A percentile compares a stretch with the other conserved stretches of the same genome.
These are phyloP conservation scores for Machimus atricapillus DNA, from an alignment of 2,888 invertebrate species.

Conservation along the genomic window DNA sequence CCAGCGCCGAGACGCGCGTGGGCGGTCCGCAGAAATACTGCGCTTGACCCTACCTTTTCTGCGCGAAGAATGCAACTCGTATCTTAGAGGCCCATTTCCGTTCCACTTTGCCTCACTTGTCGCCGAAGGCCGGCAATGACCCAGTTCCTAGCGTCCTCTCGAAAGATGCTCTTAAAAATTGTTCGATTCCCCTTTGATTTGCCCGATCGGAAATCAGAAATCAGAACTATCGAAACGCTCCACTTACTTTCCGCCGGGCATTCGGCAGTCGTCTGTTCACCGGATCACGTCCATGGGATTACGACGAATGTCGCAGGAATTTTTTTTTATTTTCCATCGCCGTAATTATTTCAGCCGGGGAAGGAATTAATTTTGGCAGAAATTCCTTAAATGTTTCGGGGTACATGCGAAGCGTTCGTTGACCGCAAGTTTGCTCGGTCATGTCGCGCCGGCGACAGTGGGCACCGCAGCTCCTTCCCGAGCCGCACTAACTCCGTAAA, in stretches of 20 bases:
- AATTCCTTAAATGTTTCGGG: conserved; percentile 16
- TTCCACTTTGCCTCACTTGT: conserved; percentile 11
- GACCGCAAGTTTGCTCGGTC: neutral
- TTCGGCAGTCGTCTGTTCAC: neutral
- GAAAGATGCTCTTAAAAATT: neutral
- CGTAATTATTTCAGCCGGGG: neutral
- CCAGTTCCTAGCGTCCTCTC: conserved; percentile 1
- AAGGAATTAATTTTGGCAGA: conserved; percentile 22
- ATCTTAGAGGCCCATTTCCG: neutral
- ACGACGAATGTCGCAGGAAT: neutral
- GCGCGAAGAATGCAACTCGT: neutral
- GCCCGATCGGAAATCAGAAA: neutral
- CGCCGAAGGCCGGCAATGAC: neutral
- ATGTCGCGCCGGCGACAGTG: neutral
- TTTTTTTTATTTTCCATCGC: neutral
- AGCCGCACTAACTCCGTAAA: neutral
- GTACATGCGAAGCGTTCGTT: neutral
- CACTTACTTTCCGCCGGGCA: neutral
- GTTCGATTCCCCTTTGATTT: neutral
- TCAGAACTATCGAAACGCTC: neutral
- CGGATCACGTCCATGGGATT: neutral
- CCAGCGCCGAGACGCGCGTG: neutral
- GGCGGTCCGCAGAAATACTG: conserved; percentile 19
- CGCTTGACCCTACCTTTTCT: neutral
- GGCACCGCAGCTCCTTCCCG: neutral